A percentile compares a stretch with the other conserved stretches of the same genome.
Evolutionary conservation across 2,113 vertebrate species (phyloP).

Genomic region (Leptobrachium leishanense): DNA sequence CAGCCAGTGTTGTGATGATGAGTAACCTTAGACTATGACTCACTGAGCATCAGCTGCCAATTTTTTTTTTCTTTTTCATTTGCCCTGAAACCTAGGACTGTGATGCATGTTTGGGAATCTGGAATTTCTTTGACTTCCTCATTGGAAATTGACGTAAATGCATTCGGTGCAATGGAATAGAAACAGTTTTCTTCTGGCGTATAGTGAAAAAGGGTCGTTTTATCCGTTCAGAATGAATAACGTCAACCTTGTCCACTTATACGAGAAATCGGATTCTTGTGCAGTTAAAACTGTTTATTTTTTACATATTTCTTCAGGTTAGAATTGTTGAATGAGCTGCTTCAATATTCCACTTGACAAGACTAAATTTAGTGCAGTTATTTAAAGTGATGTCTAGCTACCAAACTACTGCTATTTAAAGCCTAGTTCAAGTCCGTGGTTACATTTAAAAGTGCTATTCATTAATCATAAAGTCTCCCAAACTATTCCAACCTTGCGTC

Average conservation of each 20-base stretch:
- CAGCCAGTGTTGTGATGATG: constrained; percentile 40
- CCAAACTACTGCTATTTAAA: no score
- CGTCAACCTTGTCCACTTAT: constrained; percentile 24
- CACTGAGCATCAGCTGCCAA: constrained; percentile 26
- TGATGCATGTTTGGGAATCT: constrained; percentile 39
- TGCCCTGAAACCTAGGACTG: constrained; percentile 22
- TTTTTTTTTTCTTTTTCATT: not conserved
- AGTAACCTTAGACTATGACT: constrained; percentile 40
- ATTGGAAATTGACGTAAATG: constrained; percentile 47
- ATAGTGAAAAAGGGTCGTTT: constrained; percentile 11
- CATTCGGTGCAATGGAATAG: constrained; percentile 28
- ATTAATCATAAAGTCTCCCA: no score
- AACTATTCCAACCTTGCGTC: no score
- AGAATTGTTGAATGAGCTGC: not conserved
- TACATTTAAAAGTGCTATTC: no score
- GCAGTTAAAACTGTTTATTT: not conserved
- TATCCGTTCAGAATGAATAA: constrained; percentile 18
- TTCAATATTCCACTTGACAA: no score
- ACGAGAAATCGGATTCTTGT: not conserved
- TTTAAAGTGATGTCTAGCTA: no score
- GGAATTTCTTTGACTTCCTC: constrained; percentile 48
- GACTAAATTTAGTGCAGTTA: no score
- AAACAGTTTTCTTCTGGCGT: constrained; percentile 31
- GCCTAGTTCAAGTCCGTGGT: no score
- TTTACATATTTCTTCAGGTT: no score